Evolutionary conservation across 92 coral and sea anemone species (phyloP).

Genomic region (Epizoanthus illoricatus): DNA sequence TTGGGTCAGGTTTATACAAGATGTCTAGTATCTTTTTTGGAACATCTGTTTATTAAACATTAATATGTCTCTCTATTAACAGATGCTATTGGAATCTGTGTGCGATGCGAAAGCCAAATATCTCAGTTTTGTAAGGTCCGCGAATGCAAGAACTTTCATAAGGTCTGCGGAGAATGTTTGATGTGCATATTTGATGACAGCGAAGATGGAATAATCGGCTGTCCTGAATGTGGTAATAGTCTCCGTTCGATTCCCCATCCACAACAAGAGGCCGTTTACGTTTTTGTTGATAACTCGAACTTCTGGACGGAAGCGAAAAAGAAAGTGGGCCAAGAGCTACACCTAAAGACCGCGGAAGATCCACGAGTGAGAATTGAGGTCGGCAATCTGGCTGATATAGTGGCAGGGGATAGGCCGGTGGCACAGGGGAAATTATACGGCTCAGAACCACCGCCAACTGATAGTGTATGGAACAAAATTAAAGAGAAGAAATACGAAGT

Average conservation of each 20-base stretch:
- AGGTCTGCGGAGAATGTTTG: constrained; percentile 30
- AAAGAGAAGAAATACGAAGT: constrained; percentile 24
- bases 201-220: not conserved
- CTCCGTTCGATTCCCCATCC: not conserved
- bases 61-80: not conserved
- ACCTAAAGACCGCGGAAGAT: constrained; percentile 35
- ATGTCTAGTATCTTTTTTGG: too few relatives aligned
- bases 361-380: constrained; percentile 44
- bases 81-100: constrained; percentile 17
- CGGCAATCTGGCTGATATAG: constrained; percentile 41
- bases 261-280: constrained; percentile 7
- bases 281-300: constrained; percentile 54
- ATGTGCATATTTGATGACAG: not conserved
- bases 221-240: constrained; percentile 15
- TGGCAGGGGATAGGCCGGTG: constrained; percentile 37
- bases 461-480: constrained; percentile 47
- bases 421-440: constrained; percentile 42
- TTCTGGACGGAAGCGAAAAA: constrained; percentile 53
- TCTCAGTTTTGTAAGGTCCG: constrained; percentile 15
- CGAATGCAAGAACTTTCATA: constrained; percentile 23
- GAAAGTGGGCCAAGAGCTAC: constrained; percentile 21
- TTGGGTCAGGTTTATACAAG: too few relatives aligned
- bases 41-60: too few relatives aligned
- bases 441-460: constrained; percentile 54
- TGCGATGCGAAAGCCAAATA: not conserved